These are phyloP conservation scores for Cheirogaleus major DNA, from an alignment of 2,797 vertebrate species.

Conservation along the genomic window DNA sequence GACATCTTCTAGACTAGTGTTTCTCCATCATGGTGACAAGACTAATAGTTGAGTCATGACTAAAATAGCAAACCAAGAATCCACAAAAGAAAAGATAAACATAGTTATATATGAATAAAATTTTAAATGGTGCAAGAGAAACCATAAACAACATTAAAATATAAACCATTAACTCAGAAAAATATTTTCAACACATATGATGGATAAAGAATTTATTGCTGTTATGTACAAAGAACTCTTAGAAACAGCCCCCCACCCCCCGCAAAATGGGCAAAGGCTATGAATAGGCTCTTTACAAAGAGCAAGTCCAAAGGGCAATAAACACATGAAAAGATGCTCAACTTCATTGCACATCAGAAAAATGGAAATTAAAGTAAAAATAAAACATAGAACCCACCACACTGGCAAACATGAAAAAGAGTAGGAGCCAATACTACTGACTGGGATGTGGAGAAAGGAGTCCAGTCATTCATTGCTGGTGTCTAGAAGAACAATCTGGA, in stretches of 20 bases:
- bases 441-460: not conserved
- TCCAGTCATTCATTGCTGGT: not conserved
- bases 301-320: not conserved
- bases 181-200: slow-evolving; percentile 59
- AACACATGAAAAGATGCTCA: not conserved
- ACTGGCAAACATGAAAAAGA: not conserved
- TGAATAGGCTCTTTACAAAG: slow-evolving; percentile 26
- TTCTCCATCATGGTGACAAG: not conserved
- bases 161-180: slow-evolving; percentile 49
- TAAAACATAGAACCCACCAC: not conserved
- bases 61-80: slow-evolving; percentile 42
- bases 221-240: slow-evolving; percentile 66
- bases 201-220: slow-evolving; percentile 46
- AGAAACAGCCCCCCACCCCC: not conserved
- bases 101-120: slow-evolving; percentile 49
- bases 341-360: slow-evolving; percentile 15
- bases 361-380: slow-evolving; percentile 2
- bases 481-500: not conserved
- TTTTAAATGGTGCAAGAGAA: slow-evolving; percentile 47
- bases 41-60: slow-evolving; percentile 13
- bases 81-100: not conserved
- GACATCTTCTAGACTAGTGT: slow-evolving; percentile 9
- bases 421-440: not conserved
- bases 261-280: not conserved
- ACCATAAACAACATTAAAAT: slow-evolving; percentile 46